A percentile compares a stretch with the other conserved stretches of the same genome.
These are phyloP conservation scores for Chelon labrosus DNA, from an alignment of 2,797 vertebrate genomes.

Conservation along the genomic window DNA sequence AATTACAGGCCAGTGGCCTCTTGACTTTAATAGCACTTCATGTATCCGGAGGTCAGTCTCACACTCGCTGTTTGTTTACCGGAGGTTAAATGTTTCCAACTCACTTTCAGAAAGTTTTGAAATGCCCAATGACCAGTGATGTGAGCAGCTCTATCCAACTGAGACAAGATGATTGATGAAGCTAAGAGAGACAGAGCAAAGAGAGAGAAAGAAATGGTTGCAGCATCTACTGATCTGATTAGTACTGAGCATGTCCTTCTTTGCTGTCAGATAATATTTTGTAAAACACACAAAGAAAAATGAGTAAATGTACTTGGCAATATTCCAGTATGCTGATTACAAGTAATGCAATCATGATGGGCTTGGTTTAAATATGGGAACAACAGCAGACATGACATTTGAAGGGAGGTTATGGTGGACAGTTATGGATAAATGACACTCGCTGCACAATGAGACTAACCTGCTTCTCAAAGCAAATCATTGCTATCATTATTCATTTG, in stretches of 20 bases:
- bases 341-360: not conserved
- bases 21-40: conserved; percentile 31
- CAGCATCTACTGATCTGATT: conserved; percentile 10
- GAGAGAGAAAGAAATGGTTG: not conserved
- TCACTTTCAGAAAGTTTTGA: conserved; percentile 1
- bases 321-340: conserved; percentile 2
- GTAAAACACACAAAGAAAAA: conserved; percentile 12
- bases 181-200: not conserved
- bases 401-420: not conserved
- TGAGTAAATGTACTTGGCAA: conserved; percentile 7
- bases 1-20: conserved; percentile 44
- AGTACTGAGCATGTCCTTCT: conserved; percentile 6
- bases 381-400: not conserved
- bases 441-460: too few relatives aligned
- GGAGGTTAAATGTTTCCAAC: not conserved
- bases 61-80: not conserved
- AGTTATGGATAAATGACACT: too few relatives aligned
- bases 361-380: not conserved
- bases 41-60: conserved; percentile 3
- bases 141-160: not conserved
- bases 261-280: conserved; percentile 3
- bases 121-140: not conserved
- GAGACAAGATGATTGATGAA: not conserved
- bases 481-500: not conserved
- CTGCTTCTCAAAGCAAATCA: too few relatives aligned